Evolutionary conservation across 2,797 vertebrate species (phyloP).

Genomic region (Microhierax caerulescens): DNA sequence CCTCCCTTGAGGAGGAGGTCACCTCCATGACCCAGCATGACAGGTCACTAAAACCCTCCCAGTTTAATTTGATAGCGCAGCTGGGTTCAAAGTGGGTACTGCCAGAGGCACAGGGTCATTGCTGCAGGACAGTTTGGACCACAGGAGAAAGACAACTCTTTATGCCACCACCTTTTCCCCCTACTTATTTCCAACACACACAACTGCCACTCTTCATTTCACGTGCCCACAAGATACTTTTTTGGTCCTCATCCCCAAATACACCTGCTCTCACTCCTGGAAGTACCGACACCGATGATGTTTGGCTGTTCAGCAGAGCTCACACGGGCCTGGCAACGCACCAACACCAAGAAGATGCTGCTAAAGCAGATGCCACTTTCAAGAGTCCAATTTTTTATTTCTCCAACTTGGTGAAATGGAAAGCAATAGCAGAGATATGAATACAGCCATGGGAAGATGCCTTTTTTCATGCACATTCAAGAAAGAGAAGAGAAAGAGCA

Average conservation of each 20-base stretch:
- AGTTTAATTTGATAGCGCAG: background rate
- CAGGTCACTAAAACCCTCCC: background rate
- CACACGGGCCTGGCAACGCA: background rate
- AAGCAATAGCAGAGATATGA: background rate
- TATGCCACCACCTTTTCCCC: background rate
- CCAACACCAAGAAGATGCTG: background rate
- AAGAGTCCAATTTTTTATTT: background rate
- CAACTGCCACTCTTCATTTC: background rate
- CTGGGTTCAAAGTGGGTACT: background rate
- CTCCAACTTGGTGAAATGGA: background rate
- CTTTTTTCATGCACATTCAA: background rate
- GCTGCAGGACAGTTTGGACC: background rate
- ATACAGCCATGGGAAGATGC: background rate
- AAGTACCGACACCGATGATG: background rate
- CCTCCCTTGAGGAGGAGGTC: no score
- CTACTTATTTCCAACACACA: background rate
- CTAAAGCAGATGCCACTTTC: background rate
- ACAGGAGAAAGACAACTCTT: background rate
- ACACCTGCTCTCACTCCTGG: background rate
- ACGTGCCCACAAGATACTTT: background rate
- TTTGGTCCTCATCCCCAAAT: background rate
- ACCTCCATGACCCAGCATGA: fast-evolving
- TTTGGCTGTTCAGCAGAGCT: background rate
- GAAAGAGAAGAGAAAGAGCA: background rate
- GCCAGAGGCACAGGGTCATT: background rate